phyloP scores from a whole-genome alignment of 2,888 invertebrate genomes.

The Bembecia ichneumoniformis region DNA sequence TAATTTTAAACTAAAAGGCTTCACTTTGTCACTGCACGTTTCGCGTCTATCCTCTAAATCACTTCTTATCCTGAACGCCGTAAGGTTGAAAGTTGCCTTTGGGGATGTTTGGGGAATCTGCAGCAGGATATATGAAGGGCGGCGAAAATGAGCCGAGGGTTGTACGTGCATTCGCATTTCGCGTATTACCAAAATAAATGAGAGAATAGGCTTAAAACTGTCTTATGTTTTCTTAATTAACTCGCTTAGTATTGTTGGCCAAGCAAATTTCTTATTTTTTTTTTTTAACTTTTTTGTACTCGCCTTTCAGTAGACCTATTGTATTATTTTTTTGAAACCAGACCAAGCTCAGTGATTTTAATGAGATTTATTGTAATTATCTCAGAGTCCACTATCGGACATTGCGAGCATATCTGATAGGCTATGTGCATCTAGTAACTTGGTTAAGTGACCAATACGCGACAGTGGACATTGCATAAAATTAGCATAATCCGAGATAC shows the following conservation, averaged over 20 bases:
- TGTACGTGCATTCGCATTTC: slow-evolving; percentile 65
- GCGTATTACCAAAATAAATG: slow-evolving; percentile 69
- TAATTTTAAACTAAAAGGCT: slow-evolving; percentile 60
- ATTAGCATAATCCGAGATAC: slow-evolving; percentile 36
- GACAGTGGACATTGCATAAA: slow-evolving; percentile 18
- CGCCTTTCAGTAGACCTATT: too few species aligned
- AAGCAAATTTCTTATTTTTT: too few species aligned
- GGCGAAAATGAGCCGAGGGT: slow-evolving; percentile 27
- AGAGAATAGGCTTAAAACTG: slow-evolving; percentile 6
- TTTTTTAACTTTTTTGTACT: too few species aligned
- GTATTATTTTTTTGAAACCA: too few species aligned
- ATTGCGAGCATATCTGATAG: too few species aligned
- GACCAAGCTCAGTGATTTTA: too few species aligned
- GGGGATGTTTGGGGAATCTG: slow-evolving; percentile 8
- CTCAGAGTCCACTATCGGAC: too few species aligned
- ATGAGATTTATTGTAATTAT: too few species aligned
- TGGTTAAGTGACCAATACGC: background rate
- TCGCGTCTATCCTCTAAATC: background rate
- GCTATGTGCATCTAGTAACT: background rate
- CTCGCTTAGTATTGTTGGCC: too few species aligned
- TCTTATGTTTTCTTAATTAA: too few species aligned
- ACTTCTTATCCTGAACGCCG: background rate
- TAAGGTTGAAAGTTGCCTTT: slow-evolving; percentile 19
- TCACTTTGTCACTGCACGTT: slow-evolving; percentile 21
- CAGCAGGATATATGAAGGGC: slow-evolving; percentile 31